A percentile compares a stretch with the other conserved stretches of the same genome.
Evolutionary conservation across 2,797 vertebrate genomes (phyloP).

Genomic region (Columba guinea): DNA sequence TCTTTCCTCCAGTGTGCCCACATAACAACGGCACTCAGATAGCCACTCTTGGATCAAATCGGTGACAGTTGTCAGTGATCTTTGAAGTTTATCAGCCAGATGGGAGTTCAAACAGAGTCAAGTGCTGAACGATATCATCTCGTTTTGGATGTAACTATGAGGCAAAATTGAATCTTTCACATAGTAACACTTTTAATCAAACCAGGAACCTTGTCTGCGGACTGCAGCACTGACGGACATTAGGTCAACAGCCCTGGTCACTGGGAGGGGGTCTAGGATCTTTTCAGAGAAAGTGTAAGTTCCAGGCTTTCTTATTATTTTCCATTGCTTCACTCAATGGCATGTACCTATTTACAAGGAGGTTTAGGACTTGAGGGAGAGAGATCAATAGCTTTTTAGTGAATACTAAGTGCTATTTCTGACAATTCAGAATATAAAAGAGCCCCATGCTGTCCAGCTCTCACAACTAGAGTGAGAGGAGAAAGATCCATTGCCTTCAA

Average conservation of each 20-base stretch:
- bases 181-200: not conserved
- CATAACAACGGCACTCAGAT: not conserved
- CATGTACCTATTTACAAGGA: constrained; percentile 33
- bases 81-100: not conserved
- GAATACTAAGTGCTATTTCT: constrained; percentile 25
- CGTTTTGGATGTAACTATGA: not conserved
- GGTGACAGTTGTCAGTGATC: not conserved
- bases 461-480: not conserved
- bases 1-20: not conserved
- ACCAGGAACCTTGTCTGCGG: not conserved
- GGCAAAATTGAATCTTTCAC: not conserved
- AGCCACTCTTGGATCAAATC: not conserved
- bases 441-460: not conserved
- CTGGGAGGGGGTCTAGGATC: not conserved
- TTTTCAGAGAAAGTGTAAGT: not conserved
- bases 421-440: constrained; percentile 20
- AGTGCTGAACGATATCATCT: not conserved
- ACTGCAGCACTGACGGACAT: not conserved
- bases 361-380: constrained; percentile 29
- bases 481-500: not conserved
- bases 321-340: not conserved
- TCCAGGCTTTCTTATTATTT: not conserved
- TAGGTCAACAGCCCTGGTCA: not conserved
- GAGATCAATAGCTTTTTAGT: constrained; percentile 57
- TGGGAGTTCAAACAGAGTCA: not conserved